Conservation (phyloP, 2,797 vertebrate species). For the Linurgus olivaceus region DNA sequence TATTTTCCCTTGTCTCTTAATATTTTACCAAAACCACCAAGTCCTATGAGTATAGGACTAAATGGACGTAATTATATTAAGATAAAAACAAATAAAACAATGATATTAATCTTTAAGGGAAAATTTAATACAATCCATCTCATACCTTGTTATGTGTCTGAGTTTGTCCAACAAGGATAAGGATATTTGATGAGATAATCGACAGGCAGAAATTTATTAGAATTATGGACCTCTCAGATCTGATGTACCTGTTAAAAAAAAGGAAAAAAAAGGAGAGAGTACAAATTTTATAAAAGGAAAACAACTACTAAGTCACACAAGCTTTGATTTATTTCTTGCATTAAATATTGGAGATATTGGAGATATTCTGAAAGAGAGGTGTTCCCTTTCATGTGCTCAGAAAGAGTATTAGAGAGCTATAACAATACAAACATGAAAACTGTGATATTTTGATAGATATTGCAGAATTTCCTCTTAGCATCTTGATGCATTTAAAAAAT, state of each 20-base stretch:
- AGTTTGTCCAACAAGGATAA: slow-evolving; percentile 97
- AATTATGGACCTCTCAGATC: slow-evolving; percentile 97
- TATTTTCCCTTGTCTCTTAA: slow-evolving; percentile 28
- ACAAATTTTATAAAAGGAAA: slow-evolving; percentile 4
- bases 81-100: slow-evolving; percentile 6
- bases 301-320: background rate
- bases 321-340: background rate
- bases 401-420: background rate
- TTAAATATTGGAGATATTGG: background rate
- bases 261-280: background rate
- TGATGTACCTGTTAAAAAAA: slow-evolving; percentile 88
- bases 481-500: background rate
- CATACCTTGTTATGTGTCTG: slow-evolving; percentile 97
- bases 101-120: background rate
- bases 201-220: slow-evolving; percentile 99
- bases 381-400: background rate
- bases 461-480: background rate
- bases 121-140: slow-evolving; percentile 45
- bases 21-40: slow-evolving; percentile 1
- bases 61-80: background rate
- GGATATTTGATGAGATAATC: slow-evolving; percentile 98
- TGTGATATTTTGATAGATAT: background rate
- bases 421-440: background rate
- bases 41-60: background rate
- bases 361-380: background rate